Evolutionary conservation across 2,888 invertebrate species (phyloP), one percentile per base, ranked within the genome.

Genomic region (Aspidiotus rigidus): DNA sequence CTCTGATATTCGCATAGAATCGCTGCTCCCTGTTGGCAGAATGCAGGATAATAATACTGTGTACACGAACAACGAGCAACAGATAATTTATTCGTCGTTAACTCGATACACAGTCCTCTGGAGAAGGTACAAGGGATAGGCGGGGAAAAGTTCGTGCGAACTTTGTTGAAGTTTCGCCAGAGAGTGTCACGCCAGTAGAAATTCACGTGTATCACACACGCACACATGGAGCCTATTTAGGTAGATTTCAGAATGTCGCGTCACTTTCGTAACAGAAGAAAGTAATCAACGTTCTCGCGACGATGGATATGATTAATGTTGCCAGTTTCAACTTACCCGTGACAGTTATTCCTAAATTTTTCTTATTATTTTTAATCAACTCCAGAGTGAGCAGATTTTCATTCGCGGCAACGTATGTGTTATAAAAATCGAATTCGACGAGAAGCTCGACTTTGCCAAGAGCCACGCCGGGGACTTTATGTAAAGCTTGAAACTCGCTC

Each of bases 351-450:
- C 96, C 96, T 13, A 96, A 81, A 7, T 92, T 92, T 40, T 85
- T 86, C 1, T 78, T 86, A 74, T 87, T 86, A 72, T 78, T 77
- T 74, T 80, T 81, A 7, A 91, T 88, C 64, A 96, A 81, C 78
- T 93, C 90, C 0, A 97, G 93, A 72, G 88, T 90, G 76, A 94
- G 95, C 9, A 57, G 41, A 42, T 69, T 62, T 0, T 93, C 87
- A 0, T 94, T 94, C 74, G 90, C 90, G 7, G 90, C 88, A 72
- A 93, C 90, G 59, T 94, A 92, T 0, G 92, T 86, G 73, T 94
- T 93, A 10, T 92, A 89, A 78, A 94, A 91, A 79, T 90, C 92
- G 78, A 94, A 94, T 77, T 94, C 93, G 1, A 90, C 84, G 74
- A 89, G 88, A 56, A 95, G 77, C 59, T 87, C 87, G 55, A 93